Conservation (phyloP, 2,113 vertebrate species). For the Siphamia tubifer region DNA sequence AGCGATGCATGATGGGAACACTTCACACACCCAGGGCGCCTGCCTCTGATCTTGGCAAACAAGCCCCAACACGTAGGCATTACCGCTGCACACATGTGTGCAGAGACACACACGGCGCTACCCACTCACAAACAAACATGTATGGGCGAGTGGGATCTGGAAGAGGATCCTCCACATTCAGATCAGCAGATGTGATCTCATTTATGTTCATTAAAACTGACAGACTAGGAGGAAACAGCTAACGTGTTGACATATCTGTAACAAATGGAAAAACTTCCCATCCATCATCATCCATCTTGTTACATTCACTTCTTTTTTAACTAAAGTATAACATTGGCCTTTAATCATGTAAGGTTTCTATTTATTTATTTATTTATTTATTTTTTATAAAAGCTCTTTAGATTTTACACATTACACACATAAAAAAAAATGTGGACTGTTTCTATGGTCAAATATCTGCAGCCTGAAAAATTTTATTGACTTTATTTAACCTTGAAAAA, state of each 20-base stretch:
- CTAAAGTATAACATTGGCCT: too few relatives aligned
- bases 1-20: conserved; percentile 73
- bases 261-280: not conserved
- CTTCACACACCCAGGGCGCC: conserved; percentile 57
- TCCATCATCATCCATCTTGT: conserved; percentile 31
- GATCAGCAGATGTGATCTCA: not conserved
- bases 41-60: conserved; percentile 65
- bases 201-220: conserved; percentile 45
- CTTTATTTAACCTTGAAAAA: too few relatives aligned
- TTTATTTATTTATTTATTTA: too few relatives aligned
- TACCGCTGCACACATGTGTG: conserved; percentile 6
- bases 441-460: too few relatives aligned
- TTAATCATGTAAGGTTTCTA: too few relatives aligned
- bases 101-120: not conserved
- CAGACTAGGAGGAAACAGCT: not conserved
- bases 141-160: not conserved
- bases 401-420: too few relatives aligned
- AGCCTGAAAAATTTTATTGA: too few relatives aligned
- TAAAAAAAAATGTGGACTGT: too few relatives aligned
- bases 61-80: conserved; percentile 35
- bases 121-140: not conserved
- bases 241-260: not conserved
- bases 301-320: not conserved
- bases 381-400: too few relatives aligned
- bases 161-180: not conserved